These are phyloP conservation scores for Pseudonaja textilis DNA, from an alignment of 2,113 vertebrate genomes.

Conservation along the genomic window DNA sequence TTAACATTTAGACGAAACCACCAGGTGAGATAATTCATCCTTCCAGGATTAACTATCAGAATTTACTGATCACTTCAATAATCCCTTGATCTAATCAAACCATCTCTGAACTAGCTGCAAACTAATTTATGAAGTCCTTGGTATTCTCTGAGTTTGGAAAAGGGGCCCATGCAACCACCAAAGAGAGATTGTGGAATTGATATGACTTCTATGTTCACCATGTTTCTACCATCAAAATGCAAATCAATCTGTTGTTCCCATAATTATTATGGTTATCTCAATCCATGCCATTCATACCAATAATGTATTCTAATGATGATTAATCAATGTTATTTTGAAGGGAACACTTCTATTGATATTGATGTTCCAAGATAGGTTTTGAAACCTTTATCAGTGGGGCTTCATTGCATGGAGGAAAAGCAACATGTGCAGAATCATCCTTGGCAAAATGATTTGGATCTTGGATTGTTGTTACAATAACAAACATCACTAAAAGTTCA, in stretches of 20 bases:
- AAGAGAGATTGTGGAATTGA: neutral
- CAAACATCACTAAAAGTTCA: too few species aligned
- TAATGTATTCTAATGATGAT: neutral
- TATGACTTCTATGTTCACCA: neutral
- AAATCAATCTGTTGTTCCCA: neutral
- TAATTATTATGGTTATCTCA: neutral
- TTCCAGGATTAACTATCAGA: neutral
- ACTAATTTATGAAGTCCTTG: neutral
- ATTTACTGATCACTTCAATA: neutral
- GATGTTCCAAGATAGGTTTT: neutral
- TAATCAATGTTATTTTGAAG: neutral
- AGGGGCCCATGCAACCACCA: neutral
- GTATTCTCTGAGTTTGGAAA: neutral
- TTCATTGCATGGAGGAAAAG: too few species aligned
- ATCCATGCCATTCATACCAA: neutral
- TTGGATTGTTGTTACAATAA: too few species aligned
- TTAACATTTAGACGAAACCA: neutral
- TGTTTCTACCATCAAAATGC: neutral
- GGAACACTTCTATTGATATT: neutral
- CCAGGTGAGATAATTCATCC: neutral
- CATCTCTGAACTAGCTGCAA: neutral
- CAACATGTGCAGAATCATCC: too few species aligned
- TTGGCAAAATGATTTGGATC: too few species aligned
- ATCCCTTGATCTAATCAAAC: neutral
- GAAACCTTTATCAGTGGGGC: neutral